A percentile compares a stretch with the other conserved stretches of the same genome.
Conservation (phyloP, 2,113 vertebrate species). For the Bubalus kerabau region DNA sequence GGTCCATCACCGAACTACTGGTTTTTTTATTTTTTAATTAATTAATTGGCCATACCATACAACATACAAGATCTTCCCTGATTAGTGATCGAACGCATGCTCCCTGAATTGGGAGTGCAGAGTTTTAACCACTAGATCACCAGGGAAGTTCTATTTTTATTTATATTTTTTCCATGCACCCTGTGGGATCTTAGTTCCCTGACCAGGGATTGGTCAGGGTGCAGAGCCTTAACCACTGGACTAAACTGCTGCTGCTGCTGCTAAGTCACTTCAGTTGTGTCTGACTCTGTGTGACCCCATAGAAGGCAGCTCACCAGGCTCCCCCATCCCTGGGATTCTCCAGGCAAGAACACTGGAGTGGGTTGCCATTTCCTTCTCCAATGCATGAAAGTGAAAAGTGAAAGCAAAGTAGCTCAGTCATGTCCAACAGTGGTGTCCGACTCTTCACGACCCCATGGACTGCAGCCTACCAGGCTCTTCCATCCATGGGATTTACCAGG, state of each 20-base stretch:
- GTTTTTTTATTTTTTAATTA: neutral
- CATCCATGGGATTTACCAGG: too few relatives aligned
- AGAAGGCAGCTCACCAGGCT: too few relatives aligned
- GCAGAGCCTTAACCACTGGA: neutral
- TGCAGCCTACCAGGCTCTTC: too few relatives aligned
- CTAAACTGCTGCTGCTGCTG: neutral
- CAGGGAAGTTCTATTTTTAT: neutral
- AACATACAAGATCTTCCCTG: neutral
- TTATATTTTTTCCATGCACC: neutral
- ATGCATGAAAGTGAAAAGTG: too few relatives aligned
- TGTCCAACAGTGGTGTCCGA: too few relatives aligned
- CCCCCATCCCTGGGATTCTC: too few relatives aligned
- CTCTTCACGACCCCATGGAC: too few relatives aligned
- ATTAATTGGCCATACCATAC: neutral
- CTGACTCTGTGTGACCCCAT: too few relatives aligned
- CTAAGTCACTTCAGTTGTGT: too few relatives aligned
- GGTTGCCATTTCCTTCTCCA: too few relatives aligned
- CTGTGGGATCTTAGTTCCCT: neutral
- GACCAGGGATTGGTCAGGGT: neutral
- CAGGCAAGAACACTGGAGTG: too few relatives aligned
- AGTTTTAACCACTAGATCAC: neutral
- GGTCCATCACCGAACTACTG: neutral
- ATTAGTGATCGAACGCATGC: accelerated
- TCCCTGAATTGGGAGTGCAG: neutral
- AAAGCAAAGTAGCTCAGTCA: too few relatives aligned